Conservation (phyloP, 2,888 invertebrate species). For the Fabriciana adippe region DNA sequence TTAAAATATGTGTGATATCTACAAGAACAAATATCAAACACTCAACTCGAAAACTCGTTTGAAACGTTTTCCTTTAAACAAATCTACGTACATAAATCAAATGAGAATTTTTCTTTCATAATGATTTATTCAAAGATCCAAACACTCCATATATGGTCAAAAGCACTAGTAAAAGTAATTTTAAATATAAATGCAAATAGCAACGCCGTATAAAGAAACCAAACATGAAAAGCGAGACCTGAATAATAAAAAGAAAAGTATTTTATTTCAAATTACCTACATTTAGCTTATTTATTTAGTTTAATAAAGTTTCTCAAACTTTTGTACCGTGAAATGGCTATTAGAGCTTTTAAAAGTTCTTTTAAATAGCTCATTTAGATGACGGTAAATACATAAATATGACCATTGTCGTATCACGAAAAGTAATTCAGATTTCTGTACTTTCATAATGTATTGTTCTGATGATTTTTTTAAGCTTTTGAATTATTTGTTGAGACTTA, state of each 20-base stretch:
- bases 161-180: not conserved
- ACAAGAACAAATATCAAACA: too few species aligned
- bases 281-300: conserved; percentile 22
- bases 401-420: not conserved
- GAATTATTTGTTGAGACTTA: too few species aligned
- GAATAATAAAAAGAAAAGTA: conserved; percentile 14
- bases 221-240: conserved; percentile 14
- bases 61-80: too few species aligned
- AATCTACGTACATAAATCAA: too few species aligned
- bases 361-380: conserved; percentile 22
- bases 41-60: too few species aligned
- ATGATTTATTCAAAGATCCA: too few species aligned
- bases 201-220: conserved; percentile 11
- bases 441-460: not conserved
- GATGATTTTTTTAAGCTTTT: not conserved
- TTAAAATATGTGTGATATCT: too few species aligned
- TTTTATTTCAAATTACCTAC: conserved; percentile 16
- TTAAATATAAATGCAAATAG: conserved; percentile 11
- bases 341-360: conserved; percentile 17
- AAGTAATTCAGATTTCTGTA: too few species aligned
- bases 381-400: conserved; percentile 23
- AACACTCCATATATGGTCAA: too few species aligned
- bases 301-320: conserved; percentile 21
- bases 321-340: conserved; percentile 18
- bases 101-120: too few species aligned